These are phyloP conservation scores for Drosophila mayri DNA, from an alignment of 1,140 invertebrate genomes.

Conservation along the genomic window DNA sequence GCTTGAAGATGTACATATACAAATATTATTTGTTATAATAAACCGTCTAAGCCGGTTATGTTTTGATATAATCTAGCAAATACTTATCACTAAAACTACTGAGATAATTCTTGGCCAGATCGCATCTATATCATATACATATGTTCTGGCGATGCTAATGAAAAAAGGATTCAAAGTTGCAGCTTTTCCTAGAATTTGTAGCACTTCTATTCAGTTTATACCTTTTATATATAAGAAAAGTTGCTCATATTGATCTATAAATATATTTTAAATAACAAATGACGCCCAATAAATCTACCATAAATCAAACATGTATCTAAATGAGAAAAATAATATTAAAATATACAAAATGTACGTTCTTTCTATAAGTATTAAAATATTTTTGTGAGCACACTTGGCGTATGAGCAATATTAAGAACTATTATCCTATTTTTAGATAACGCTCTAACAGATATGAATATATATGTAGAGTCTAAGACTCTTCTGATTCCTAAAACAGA, in stretches of 20 bases:
- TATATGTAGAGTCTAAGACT: background rate
- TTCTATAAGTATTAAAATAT: background rate
- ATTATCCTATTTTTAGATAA: background rate
- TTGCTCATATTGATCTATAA: background rate
- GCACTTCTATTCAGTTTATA: background rate
- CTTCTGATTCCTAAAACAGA: background rate
- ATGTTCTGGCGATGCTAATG: background rate
- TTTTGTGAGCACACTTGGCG: background rate
- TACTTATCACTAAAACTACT: background rate
- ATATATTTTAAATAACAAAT: background rate
- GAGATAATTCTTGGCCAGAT: background rate
- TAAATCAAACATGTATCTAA: background rate
- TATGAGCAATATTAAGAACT: background rate
- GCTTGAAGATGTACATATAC: background rate
- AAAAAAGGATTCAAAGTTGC: background rate
- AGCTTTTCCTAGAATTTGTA: background rate
- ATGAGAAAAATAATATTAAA: background rate
- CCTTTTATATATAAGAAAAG: background rate
- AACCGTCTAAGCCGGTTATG: conserved; percentile 7
- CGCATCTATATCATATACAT: background rate
- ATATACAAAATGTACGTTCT: background rate
- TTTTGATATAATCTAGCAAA: background rate
- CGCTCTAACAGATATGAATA: background rate
- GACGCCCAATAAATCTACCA: too few relatives aligned
- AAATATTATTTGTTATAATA: background rate